Base-by-base conservation (phyloP, 2,888 invertebrate genomes). In the Pandemis cinnamomeana region DNA sequence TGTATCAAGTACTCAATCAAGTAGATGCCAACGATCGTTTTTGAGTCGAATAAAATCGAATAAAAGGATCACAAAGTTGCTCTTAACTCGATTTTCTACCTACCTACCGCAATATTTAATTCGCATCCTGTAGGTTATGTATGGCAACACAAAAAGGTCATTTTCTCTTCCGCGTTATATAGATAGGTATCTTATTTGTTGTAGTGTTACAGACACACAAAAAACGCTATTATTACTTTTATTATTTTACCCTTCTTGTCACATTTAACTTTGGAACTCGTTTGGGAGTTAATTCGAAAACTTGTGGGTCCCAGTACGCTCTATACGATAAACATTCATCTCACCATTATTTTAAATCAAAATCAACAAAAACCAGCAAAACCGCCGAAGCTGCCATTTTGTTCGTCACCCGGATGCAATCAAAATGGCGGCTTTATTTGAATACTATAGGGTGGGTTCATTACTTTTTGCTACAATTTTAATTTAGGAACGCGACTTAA, bases 201-300 rank as follows among this genome's bases (percentile, higher is more conserved):
- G 79, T 84, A 86, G 84, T 90, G 87, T 87, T 87, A 89, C 84
- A 90, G 87, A 91, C 88, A 91, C 87, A 86, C 83, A 89, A 88
- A 55, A 87, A 86, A 87, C 83, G 82, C 82, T 84, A 76, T 67
- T 70, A 72, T 67, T 75, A 75, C 63, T 71, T 71, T 69, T 71
- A 67, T 77, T 77, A 72, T 78, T 71, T 76, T 79, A 79, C 76
- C 77, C 76, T 77, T 72, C 75, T 66, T 75, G 75, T 75, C 76
- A 76, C 69, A 67, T 67, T 71, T 74, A 71, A 74, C 75, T 81
- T 82, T 81, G 81, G 79, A 82, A 82, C 82, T 80, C 79, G 76
- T 80, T 79, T 81, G 78, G 77, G 77, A 75, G 73, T 83, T 83
- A 82, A 80, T 83, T 83, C 81, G 78, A 82, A 78, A 83, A 83